Evolutionary conservation across 2,113 vertebrate genomes (phyloP).

Genomic region (Cyprinodon brontotheroides): DNA sequence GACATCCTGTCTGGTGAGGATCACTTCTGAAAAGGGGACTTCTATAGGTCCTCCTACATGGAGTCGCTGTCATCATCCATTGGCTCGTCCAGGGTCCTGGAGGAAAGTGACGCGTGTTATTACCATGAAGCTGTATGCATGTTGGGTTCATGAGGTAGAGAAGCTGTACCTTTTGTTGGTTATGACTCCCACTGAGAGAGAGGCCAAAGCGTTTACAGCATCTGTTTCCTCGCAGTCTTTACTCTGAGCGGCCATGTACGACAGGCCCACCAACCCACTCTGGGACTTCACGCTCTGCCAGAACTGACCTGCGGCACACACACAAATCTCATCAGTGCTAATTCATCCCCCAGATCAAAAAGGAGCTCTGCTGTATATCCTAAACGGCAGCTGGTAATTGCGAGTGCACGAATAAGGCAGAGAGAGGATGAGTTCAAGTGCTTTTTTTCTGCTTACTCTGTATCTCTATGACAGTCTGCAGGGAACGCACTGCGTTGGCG

Average conservation of each 20-base stretch:
- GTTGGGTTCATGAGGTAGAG: neutral
- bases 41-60: conserved; percentile 56
- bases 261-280: conserved; percentile 81
- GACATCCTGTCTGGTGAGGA: conserved; percentile 31
- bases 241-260: conserved; percentile 84
- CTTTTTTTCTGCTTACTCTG: conserved; percentile 85
- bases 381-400: neutral
- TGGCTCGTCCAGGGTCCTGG: conserved; percentile 74
- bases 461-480: conserved; percentile 88
- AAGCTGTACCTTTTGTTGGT: conserved; percentile 83
- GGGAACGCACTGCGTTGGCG: conserved; percentile 85
- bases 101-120: neutral
- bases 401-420: neutral
- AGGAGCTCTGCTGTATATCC: neutral
- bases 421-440: neutral
- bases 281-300: conserved; percentile 87
- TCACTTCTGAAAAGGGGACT: conserved; percentile 33
- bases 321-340: neutral
- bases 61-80: conserved; percentile 79
- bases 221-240: conserved; percentile 90
- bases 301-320: conserved; percentile 85
- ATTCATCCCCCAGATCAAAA: too few species aligned
- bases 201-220: conserved; percentile 91
- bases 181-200: conserved; percentile 87
- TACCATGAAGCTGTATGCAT: neutral